Evolutionary conservation across 2,888 invertebrate genomes (phyloP), one percentile per base, ranked within the genome.

Genomic region (Cyrtodaria siliqua): DNA sequence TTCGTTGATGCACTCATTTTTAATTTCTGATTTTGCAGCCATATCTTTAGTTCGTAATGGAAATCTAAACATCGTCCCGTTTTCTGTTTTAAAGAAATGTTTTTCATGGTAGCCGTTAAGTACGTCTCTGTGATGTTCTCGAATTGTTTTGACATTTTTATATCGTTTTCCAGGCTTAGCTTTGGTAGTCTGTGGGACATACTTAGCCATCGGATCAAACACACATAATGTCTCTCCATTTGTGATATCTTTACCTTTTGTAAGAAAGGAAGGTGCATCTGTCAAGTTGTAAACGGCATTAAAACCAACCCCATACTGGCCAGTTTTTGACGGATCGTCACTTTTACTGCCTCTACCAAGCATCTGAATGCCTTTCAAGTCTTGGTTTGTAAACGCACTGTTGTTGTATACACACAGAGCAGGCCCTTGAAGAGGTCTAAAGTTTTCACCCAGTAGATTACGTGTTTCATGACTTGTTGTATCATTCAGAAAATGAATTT

Each of bases 261-360:
- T 89, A 47, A 91, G 66, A 78, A 92, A 91, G 24, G 91, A 89
- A 0, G 92, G 92, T 1, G 86, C 89, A 71, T 92, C 92, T 27
- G 92, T 92, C 14, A 92, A 56, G 74, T 91, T 88, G 75, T 92
- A 92, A 4, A 92, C 92, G 24, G 87, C 88, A 78, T 91, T 92
- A 77, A 92, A 92, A 0, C 92, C 92, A 24, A 92, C 89, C 23
- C 92, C 92, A 84, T 90, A 92, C 61, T 91, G 89, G 1, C 92
- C 92, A 0, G 90, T 91, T 64, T 90, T 90, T 64, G 87, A 80
- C 6, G 90, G 85, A 70, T 92, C 91, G 18, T 82, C 71, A n/a
- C 77, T 61, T 78, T 92, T 92, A 68, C 89, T 90, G 2, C 92
- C 91, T 27, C 85, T 81, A 2, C 92, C 92, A 2, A 92, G 86